Conservation (phyloP, 2,113 vertebrate genomes). For the Pluvianellus socialis region DNA sequence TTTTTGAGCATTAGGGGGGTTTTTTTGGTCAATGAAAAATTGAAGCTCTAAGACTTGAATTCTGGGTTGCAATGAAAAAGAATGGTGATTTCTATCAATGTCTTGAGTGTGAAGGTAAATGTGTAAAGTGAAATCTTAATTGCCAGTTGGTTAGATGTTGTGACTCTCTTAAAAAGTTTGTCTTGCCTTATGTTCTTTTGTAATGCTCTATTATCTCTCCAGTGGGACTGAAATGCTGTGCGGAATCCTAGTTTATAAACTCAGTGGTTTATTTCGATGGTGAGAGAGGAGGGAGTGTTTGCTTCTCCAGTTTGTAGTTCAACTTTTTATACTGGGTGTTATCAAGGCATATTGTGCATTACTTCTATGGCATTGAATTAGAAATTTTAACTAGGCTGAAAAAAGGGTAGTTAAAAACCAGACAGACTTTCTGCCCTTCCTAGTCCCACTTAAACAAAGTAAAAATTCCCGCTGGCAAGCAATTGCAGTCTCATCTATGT, state of each 20-base stretch:
- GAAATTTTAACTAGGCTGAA: background rate
- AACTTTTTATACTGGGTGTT: background rate
- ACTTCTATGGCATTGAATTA: background rate
- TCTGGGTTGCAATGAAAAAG: background rate
- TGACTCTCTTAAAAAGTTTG: background rate
- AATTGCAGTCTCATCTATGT: background rate
- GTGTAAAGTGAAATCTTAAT: background rate
- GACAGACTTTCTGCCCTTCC: background rate
- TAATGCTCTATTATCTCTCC: background rate
- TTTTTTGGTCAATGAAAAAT: background rate
- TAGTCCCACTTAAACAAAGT: background rate
- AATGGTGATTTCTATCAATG: background rate
- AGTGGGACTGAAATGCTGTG: background rate
- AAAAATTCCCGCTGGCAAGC: background rate
- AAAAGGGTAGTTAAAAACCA: background rate
- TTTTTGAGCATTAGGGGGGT: background rate
- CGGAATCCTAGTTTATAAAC: background rate
- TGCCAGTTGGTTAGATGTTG: background rate
- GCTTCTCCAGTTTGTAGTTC: background rate
- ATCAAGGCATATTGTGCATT: background rate
- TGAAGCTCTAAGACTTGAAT: background rate
- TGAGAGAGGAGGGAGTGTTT: background rate
- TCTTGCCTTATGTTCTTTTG: background rate
- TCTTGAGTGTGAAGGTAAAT: background rate
- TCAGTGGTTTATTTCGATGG: background rate